Conservation (phyloP, 2,113 vertebrate genomes). For the Leuciscus idus region DNA sequence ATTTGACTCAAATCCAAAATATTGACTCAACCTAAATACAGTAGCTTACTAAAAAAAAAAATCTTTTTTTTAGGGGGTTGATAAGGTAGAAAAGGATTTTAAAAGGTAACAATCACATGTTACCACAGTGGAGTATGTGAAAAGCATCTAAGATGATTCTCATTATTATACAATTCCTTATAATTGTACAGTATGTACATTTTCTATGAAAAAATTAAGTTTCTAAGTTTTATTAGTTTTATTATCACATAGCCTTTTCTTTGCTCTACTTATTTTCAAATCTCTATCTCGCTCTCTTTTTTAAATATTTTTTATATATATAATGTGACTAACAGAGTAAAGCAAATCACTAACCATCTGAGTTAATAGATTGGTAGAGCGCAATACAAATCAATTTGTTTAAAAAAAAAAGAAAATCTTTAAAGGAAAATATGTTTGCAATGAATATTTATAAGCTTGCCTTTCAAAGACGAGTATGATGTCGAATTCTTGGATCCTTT, state of each 20-base stretch:
- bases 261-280: not conserved
- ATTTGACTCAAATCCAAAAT: not conserved
- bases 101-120: not conserved
- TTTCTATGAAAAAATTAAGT: not conserved
- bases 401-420: not conserved
- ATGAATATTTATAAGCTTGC: not conserved
- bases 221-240: not conserved
- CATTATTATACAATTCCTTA: not conserved
- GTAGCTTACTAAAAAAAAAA: not conserved
- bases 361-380: not conserved
- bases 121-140: not conserved
- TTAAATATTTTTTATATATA: not conserved
- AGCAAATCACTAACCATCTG: not conserved
- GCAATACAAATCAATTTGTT: not conserved
- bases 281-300: not conserved
- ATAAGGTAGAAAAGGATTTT: not conserved
- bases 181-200: not conserved
- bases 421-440: not conserved
- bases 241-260: not conserved
- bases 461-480: not conserved
- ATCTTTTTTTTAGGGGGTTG: not conserved
- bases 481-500: slow-evolving; percentile 2
- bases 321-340: not conserved
- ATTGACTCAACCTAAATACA: not conserved
- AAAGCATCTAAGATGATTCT: not conserved